Base-by-base conservation (phyloP, 1,140 invertebrate species). In the Drusus annulatus region DNA sequence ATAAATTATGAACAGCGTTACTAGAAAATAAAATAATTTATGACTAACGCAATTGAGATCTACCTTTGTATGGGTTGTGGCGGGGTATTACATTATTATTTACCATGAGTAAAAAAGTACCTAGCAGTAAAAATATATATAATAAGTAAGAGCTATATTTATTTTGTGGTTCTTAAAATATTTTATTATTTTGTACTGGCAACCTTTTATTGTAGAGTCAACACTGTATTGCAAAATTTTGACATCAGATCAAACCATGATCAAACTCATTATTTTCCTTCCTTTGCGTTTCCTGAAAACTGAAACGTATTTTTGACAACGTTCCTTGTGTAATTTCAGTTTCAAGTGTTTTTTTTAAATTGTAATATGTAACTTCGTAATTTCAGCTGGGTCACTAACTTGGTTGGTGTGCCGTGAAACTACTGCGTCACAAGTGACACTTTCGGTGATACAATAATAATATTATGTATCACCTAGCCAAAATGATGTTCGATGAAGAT, bases 401-500 rank as follows among this genome's bases (percentile, higher is more conserved):
- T 28, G 2, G 62, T 21, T 28, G 21, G 21, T 63, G 21, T 45
- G n/a, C 5, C 45, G 17, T 21, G 45, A n/a, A 45, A 50, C 51
- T 31, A 74, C 69, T 74, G 69, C 69, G 69, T 74, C 69, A 74
- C 51, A 74, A 73, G 69, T 74, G 69, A 74, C 52, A 74, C n/a
- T 25, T 74, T 74, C 28, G 31, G 50, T 74, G 69, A 16, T n/a
- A 25, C 15, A 25, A 56, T 5, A 73, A 52, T 52, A 16, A 54
- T 51, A 45, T 54, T 28, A 15, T 45, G 36, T 45, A 45, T 45
- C 36, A 45, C 36, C 13, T 45, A 13, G 36, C 36, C 36, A 45
- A 45, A 45, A 74, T 13, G n/a, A 74, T 74, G 69, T 52, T 17
- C 56, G 50, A 56, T 15, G 69, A 54, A 15, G 69, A 74, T 21